Evolutionary conservation across 2,113 vertebrate species (phyloP).

Genomic region (Triplophysa tibetana): DNA sequence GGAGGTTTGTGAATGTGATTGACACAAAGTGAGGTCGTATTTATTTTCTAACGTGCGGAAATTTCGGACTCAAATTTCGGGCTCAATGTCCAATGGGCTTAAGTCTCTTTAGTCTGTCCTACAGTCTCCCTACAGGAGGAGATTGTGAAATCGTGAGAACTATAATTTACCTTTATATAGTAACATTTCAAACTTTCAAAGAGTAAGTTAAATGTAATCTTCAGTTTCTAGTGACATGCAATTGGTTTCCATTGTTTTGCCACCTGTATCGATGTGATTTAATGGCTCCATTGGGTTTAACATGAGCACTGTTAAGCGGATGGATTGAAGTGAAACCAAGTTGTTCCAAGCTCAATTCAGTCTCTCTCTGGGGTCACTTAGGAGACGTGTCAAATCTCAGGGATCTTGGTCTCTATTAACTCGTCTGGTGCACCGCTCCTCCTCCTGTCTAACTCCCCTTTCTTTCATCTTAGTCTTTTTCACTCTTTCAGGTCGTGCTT

Average conservation of each 20-base stretch:
- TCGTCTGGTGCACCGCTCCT: constrained; percentile 45
- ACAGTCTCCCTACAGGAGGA: neutral
- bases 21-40: no score
- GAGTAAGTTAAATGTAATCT: neutral
- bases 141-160: neutral
- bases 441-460: constrained; percentile 44
- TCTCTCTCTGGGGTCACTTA: constrained; percentile 10
- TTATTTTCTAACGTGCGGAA: no score
- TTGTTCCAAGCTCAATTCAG: neutral
- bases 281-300: neutral
- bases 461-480: constrained; percentile 51
- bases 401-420: constrained; percentile 49
- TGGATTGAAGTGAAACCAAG: constrained; percentile 3
- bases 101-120: neutral
- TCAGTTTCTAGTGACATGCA: neutral
- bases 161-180: no score
- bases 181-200: no score
- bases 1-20: no score
- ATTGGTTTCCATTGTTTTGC: constrained; percentile 15
- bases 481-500: constrained; percentile 50
- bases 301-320: neutral
- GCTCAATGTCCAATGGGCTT: neutral
- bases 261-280: neutral
- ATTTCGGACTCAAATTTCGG: no score
- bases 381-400: constrained; percentile 41